Evolutionary conservation across 1,140 invertebrate species (phyloP), one percentile per base, ranked within the genome.

Genomic region (Grapholita molesta): DNA sequence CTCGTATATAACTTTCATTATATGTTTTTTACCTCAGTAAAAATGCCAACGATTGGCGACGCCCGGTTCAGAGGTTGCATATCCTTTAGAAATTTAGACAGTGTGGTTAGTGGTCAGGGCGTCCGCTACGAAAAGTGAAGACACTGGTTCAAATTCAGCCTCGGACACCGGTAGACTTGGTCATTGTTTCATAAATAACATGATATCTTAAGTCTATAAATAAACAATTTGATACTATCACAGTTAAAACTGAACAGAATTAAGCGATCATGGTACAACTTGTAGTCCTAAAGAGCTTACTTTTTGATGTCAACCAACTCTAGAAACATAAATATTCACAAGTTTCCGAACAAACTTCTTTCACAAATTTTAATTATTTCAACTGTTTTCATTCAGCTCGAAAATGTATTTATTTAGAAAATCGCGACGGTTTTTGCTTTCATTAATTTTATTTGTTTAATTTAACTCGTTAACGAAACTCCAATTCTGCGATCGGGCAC

Each of bases 371-470:
- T 74, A 71, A 76, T 75, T 35, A 73, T 75, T 33, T 55, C 30
- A 72, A 65, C 71, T 77, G 66, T 75, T 67, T 69, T 71, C 66
- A 64, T 68, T 74, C 68, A 78, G 61, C 64, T 67, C 64, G 32
- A 57, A 61, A 78, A 79, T 77, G 74, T 75, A 69, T 78, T 76
- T 79, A 66, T 78, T 71, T 74, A 30, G 71, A 73, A 82, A 80
- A 80, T 76, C 73, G 68, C 65, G 74, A 67, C 72, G 77, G 68
- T 75, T 82, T 83, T 79, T 77, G 76, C 77, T 78, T 78, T 79
- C 72, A 81, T 81, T 81, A 81, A 83, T 84, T 82, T 77, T 81
- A 78, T 81, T 81, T 83, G 74, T 81, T 76, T 77, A 76, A 79
- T 83, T 77, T 78, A 75, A 82, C 76, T 82, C 74, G 70, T 82